These are phyloP conservation scores for Hirundichthys speculiger DNA, from an alignment of 2,113 vertebrate species.

Conservation along the genomic window DNA sequence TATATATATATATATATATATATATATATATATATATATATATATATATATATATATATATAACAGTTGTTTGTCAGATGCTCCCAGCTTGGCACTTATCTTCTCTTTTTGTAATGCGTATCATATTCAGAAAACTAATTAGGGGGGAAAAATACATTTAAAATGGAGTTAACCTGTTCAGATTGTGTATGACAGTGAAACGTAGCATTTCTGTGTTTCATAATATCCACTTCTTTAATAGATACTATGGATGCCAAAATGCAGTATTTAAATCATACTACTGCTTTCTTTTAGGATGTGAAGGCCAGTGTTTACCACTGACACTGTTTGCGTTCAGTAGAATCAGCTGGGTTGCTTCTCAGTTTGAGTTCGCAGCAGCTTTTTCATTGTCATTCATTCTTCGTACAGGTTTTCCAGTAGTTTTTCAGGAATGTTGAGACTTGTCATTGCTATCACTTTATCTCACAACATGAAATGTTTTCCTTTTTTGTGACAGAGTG, in stretches of 20 bases:
- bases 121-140: constrained; percentile 6
- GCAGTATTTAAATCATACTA: constrained; percentile 11
- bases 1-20: no score
- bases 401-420: not conserved
- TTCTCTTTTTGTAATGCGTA: not conserved
- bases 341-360: constrained; percentile 6
- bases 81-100: not conserved
- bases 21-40: no score
- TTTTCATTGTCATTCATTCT: constrained; percentile 1
- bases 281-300: not conserved
- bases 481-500: constrained; percentile 45
- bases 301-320: constrained; percentile 16
- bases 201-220: not conserved
- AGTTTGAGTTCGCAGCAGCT: not conserved
- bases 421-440: constrained; percentile 1
- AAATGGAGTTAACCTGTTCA: not conserved
- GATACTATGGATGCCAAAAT: not conserved
- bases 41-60: no score
- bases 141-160: not conserved
- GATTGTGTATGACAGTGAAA: not conserved
- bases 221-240: constrained; percentile 3
- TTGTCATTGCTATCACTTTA: no score
- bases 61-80: constrained; percentile 8
- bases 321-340: constrained; percentile 19
- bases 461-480: constrained; percentile 20